These are phyloP conservation scores for Rachycentron canadum DNA, from an alignment of 2,797 vertebrate genomes.

Conservation along the genomic window DNA sequence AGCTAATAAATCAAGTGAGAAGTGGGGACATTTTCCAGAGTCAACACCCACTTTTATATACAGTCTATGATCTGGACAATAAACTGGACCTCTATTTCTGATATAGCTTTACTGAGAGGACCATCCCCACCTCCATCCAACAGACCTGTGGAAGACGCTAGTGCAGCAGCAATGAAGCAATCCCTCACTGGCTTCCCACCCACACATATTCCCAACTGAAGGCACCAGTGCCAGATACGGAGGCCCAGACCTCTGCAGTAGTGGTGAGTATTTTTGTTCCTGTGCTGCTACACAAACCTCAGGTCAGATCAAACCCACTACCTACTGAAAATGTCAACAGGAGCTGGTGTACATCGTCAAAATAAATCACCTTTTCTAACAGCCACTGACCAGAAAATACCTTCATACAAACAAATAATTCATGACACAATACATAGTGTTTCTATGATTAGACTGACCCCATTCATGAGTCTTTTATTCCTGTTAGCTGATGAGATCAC, in stretches of 20 bases:
- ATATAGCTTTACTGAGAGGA: neutral
- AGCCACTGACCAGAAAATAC: too few species aligned
- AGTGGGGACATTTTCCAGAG: too few species aligned
- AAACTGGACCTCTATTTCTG: neutral
- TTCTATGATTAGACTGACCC: neutral
- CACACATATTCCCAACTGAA: neutral
- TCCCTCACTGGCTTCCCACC: neutral
- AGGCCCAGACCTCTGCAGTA: neutral
- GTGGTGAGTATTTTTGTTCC: neutral
- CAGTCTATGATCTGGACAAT: too few species aligned
- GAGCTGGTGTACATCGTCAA: neutral
- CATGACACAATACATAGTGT: neutral
- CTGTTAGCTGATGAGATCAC: neutral
- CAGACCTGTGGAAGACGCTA: neutral
- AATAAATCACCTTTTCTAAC: too few species aligned
- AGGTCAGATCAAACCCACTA: neutral
- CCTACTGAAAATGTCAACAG: neutral
- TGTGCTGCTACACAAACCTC: neutral
- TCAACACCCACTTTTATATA: too few species aligned
- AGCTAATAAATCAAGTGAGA: too few species aligned
- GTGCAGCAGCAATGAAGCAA: neutral
- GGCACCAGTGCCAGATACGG: neutral
- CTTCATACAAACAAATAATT: neutral
- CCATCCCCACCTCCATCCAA: neutral
- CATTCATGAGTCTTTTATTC: neutral